Conservation (phyloP, 2,113 vertebrate genomes). For the Psittacara wagleri region DNA sequence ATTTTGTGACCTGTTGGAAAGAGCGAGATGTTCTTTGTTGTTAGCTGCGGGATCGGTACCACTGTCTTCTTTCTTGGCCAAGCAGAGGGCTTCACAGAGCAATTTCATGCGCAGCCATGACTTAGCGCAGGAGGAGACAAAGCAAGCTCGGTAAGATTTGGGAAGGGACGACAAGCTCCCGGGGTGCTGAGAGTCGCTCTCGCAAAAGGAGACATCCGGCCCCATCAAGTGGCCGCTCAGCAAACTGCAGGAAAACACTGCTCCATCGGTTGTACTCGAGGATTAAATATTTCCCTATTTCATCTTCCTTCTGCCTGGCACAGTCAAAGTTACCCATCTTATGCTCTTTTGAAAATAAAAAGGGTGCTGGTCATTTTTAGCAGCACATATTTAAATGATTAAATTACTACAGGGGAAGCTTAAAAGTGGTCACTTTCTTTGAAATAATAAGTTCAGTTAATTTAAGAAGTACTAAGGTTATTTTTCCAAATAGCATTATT, state of each 20-base stretch:
- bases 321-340: neutral
- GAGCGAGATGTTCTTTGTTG: accelerated
- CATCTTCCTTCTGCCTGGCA: neutral
- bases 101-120: accelerated
- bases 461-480: neutral
- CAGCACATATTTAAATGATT: neutral
- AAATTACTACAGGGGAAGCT: neutral
- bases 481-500: neutral
- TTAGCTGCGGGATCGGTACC: accelerated
- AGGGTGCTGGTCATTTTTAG: neutral
- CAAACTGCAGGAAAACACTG: conserved; percentile 15
- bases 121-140: neutral
- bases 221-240: conserved; percentile 62
- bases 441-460: neutral
- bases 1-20: neutral
- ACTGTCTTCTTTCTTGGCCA: accelerated
- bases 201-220: conserved; percentile 38
- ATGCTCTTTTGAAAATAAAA: accelerated
- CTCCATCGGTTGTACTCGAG: accelerated
- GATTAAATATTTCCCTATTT: neutral
- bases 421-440: neutral
- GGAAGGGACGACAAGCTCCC: accelerated
- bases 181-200: accelerated
- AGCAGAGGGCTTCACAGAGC: neutral
- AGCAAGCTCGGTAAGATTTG: neutral